These are phyloP conservation scores for Cinclus mexicanus DNA, from an alignment of 2,113 vertebrate genomes.

Conservation along the genomic window DNA sequence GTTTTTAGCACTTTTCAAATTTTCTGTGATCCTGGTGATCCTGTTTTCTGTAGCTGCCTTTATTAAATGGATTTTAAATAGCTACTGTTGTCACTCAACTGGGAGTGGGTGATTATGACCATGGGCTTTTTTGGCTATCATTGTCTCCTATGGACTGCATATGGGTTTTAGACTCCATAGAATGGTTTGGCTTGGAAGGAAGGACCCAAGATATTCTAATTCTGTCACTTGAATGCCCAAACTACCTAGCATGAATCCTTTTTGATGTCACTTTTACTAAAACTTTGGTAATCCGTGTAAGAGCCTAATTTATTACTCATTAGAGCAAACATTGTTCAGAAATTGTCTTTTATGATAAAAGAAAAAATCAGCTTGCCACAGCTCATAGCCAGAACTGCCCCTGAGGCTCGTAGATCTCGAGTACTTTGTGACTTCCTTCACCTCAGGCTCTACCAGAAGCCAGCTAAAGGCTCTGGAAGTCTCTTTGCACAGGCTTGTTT, in stretches of 20 bases:
- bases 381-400: background rate
- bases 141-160: fast-evolving
- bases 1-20: background rate
- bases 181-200: background rate
- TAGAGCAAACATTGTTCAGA: background rate
- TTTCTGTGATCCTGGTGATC: background rate
- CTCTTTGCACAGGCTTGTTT: background rate
- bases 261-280: background rate
- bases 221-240: background rate
- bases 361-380: background rate
- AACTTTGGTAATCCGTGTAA: background rate
- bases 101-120: background rate
- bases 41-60: background rate
- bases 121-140: background rate
- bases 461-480: background rate
- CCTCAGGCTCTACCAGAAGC: background rate
- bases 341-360: background rate
- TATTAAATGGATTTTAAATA: background rate
- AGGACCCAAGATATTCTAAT: background rate
- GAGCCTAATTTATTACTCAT: background rate
- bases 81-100: fast-evolving
- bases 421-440: background rate
- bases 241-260: background rate
- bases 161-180: background rate
- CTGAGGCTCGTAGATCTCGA: background rate